Conservation (phyloP, 2,113 vertebrate species). For the Pedetes capensis region DNA sequence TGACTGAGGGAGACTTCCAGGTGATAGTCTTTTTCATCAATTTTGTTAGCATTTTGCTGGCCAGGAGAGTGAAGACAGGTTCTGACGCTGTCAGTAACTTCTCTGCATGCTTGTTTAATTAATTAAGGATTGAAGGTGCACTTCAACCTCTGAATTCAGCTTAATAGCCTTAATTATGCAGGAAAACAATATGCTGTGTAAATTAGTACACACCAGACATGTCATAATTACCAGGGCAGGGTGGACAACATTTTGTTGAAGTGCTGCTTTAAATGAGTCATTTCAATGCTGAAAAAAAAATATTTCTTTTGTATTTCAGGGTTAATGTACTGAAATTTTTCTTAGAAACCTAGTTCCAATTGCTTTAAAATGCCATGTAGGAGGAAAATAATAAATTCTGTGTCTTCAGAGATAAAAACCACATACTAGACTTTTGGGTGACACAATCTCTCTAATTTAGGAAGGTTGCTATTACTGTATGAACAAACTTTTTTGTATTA, state of each 20-base stretch:
- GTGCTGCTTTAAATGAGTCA: conserved; percentile 79
- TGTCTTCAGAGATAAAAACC: conserved; percentile 72
- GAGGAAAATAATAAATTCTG: conserved; percentile 69
- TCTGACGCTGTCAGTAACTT: conserved; percentile 51
- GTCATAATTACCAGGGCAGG: conserved; percentile 80
- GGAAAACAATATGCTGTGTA: conserved; percentile 74
- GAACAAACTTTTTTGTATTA: conserved; percentile 73
- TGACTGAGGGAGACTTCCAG: not conserved
- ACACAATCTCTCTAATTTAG: conserved; percentile 75
- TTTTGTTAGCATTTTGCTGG: not conserved
- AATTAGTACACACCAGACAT: conserved; percentile 76
- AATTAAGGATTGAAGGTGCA: conserved; percentile 66
- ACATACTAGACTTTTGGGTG: conserved; percentile 60
- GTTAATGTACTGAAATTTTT: conserved; percentile 80
- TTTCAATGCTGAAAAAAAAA: conserved; percentile 79
- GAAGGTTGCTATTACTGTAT: conserved; percentile 68
- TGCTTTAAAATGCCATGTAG: conserved; percentile 78
- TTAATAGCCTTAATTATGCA: conserved; percentile 80
- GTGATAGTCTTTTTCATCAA: conserved; percentile 19
- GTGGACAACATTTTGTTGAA: conserved; percentile 79
- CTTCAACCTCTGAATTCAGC: conserved; percentile 63
- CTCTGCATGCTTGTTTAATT: conserved; percentile 25
- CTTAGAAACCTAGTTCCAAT: conserved; percentile 77
- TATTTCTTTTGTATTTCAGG: conserved; percentile 74
- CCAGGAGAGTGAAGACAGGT: not conserved